Percentiles rank a stretch among this genome's conserved stretches.
Conservation (phyloP, 2,113 vertebrate genomes). For the Arenaria interpres region DNA sequence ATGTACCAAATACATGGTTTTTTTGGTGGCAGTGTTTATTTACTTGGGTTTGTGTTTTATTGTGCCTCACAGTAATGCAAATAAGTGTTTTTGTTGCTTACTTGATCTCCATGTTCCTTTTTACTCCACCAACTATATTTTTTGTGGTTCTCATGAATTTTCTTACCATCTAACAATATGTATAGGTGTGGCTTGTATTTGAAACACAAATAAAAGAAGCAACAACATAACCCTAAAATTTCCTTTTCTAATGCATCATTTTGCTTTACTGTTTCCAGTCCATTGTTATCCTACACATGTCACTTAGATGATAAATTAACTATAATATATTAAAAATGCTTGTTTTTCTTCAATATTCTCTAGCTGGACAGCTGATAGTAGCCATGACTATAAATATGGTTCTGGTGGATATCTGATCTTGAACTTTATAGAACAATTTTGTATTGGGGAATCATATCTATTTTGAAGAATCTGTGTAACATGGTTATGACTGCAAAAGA, state of each 20-base stretch:
- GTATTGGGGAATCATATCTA: constrained; percentile 48
- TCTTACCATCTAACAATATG: not conserved
- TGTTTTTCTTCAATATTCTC: constrained; percentile 80
- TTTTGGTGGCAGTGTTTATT: not conserved
- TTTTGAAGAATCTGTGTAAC: constrained; percentile 65
- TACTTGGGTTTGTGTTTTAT: not conserved
- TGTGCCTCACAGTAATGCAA: not conserved
- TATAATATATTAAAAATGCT: constrained; percentile 81
- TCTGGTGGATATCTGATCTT: constrained; percentile 81
- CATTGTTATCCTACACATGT: constrained; percentile 75
- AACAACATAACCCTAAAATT: constrained; percentile 34
- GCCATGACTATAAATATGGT: constrained; percentile 82
- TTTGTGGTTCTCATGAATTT: constrained; percentile 31
- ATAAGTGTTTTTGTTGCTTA: not conserved
- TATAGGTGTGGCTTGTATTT: not conserved
- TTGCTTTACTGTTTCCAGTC: constrained; percentile 65
- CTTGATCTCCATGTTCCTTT: not conserved
- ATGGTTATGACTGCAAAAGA: constrained; percentile 53
- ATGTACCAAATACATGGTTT: not conserved
- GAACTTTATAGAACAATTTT: constrained; percentile 80
- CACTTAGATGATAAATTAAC: constrained; percentile 85
- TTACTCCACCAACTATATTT: not conserved
- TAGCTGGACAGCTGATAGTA: constrained; percentile 84
- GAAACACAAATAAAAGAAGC: not conserved
- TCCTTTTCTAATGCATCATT: constrained; percentile 71